A percentile compares a stretch with the other conserved stretches of the same genome.
Conservation (phyloP, 2,888 invertebrate species). For the Masnerella sp. region DNA sequence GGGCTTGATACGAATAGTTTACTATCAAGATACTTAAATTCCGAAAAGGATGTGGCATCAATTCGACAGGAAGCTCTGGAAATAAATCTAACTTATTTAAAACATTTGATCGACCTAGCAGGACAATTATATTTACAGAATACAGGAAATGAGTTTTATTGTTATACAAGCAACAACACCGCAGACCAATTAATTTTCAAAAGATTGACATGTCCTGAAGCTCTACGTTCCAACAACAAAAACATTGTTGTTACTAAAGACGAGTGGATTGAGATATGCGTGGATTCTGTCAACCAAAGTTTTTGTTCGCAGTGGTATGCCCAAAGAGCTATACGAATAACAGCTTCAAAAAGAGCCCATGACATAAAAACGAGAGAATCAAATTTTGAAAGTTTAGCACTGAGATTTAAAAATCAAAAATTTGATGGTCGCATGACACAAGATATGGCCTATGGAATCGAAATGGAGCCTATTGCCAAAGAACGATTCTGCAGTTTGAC, state of each 20-base stretch:
- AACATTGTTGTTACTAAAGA: neutral
- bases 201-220: neutral
- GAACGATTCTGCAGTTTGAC: neutral
- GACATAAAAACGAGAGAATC: neutral
- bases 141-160: neutral
- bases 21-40: neutral
- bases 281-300: neutral
- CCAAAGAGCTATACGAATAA: neutral
- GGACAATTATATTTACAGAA: no score
- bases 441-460: neutral
- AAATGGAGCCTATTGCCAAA: constrained; percentile 5
- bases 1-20: neutral
- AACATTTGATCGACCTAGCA: no score
- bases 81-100: neutral
- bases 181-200: neutral
- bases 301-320: constrained; percentile 3
- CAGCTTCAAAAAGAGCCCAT: constrained; percentile 11
- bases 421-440: constrained; percentile 7
- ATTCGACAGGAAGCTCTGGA: neutral
- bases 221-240: neutral
- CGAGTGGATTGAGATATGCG: neutral
- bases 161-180: neutral
- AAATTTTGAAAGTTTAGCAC: constrained; percentile 6
- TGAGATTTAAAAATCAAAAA: constrained; percentile 3
- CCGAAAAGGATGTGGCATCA: neutral